Conservation (phyloP, 1,140 invertebrate species). For the Teleogryllus occipitalis region DNA sequence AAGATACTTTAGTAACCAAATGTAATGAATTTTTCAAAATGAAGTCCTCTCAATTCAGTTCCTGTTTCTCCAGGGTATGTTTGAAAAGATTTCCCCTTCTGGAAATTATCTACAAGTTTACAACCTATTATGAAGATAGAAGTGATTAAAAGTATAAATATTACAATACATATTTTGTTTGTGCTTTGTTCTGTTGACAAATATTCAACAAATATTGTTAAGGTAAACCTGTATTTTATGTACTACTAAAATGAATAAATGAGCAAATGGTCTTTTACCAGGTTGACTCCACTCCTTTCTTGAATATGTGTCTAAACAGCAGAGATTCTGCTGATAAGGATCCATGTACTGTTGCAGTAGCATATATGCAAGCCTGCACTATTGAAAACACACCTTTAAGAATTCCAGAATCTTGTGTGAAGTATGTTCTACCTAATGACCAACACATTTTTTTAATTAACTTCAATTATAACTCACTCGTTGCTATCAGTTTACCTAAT, state of each 20-base stretch:
- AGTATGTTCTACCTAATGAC: constrained; percentile 43
- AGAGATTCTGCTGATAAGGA: constrained; percentile 39
- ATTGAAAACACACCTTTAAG: constrained; percentile 62
- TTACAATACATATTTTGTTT: no score
- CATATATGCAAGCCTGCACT: constrained; percentile 69
- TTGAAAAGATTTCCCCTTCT: background rate
- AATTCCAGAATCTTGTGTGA: constrained; percentile 69
- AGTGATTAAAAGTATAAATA: no score
- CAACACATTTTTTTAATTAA: background rate
- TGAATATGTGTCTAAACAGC: constrained; percentile 49
- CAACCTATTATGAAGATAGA: constrained; percentile 46
- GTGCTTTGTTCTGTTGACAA: background rate
- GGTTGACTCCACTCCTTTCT: constrained; percentile 53
- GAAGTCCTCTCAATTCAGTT: constrained; percentile 58
- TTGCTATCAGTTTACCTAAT: background rate
- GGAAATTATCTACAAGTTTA: constrained; percentile 43
- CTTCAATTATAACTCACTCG: constrained; percentile 17
- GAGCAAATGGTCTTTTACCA: constrained; percentile 24
- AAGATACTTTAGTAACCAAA: background rate
- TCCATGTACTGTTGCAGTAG: constrained; percentile 62
- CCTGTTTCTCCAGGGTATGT: constrained; percentile 54
- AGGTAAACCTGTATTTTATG: background rate
- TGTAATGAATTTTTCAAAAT: constrained; percentile 65
- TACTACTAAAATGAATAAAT: constrained; percentile 7
- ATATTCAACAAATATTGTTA: background rate